These are phyloP conservation scores for Muschampia plurimacula DNA, from an alignment of 2,888 invertebrate genomes.

Conservation along the genomic window DNA sequence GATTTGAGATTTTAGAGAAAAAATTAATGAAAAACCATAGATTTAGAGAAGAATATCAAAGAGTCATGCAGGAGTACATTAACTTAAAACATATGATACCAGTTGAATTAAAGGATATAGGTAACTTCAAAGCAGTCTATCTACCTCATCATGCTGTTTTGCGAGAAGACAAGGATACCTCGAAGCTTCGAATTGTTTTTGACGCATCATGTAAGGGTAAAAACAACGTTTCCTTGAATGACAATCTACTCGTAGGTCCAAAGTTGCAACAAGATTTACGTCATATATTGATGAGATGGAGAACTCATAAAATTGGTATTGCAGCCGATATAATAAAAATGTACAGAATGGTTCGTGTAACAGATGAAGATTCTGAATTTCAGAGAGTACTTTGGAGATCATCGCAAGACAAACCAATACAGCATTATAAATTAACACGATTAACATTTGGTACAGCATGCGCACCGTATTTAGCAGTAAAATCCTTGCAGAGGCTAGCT, in stretches of 20 bases:
- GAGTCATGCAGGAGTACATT: background rate
- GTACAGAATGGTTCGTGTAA: conserved; percentile 40
- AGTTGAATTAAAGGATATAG: background rate
- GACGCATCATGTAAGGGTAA: conserved; percentile 39
- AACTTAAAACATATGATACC: conserved; percentile 16
- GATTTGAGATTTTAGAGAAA: conserved; percentile 23
- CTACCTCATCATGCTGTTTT: background rate
- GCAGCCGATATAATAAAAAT: conserved; percentile 42
- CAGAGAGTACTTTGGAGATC: conserved; percentile 45
- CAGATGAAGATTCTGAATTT: conserved; percentile 36
- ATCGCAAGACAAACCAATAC: conserved; percentile 22
- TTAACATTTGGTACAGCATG: conserved; percentile 47
- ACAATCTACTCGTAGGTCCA: conserved; percentile 41
- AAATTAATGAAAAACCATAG: conserved; percentile 11
- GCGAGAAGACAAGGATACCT: background rate
- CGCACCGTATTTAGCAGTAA: conserved; percentile 46
- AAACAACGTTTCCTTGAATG: conserved; percentile 42
- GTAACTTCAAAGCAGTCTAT: conserved; percentile 6
- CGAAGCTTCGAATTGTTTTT: background rate
- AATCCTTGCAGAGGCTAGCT: conserved; percentile 40
- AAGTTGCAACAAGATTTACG: conserved; percentile 44
- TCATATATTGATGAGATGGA: conserved; percentile 40
- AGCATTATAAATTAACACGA: conserved; percentile 41
- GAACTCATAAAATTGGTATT: conserved; percentile 25
- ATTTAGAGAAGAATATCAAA: background rate